Evolutionary conservation across 2,797 vertebrate genomes (phyloP).

Genomic region (Sebastes nivosus): DNA sequence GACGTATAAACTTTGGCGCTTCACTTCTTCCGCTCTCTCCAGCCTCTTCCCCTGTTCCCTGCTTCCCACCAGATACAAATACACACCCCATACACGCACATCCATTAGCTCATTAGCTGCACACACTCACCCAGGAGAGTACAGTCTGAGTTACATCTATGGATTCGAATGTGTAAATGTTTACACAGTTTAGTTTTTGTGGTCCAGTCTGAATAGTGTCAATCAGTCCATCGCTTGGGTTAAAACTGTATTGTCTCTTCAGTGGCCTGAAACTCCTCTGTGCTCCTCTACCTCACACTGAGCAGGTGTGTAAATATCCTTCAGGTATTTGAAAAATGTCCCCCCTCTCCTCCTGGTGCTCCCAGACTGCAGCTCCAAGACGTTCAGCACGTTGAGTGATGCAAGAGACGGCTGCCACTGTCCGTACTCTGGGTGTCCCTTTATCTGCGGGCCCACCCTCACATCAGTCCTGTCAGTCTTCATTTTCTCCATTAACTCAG

Average conservation of each 20-base stretch:
- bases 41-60: too few relatives aligned
- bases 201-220: constrained; percentile 18
- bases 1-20: too few relatives aligned
- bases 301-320: constrained; percentile 76
- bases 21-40: too few relatives aligned
- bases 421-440: constrained; percentile 46
- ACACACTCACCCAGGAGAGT: background rate
- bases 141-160: background rate
- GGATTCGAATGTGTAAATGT: constrained; percentile 37
- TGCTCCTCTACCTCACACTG: constrained; percentile 41
- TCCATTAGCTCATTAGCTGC: too few relatives aligned
- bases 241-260: constrained; percentile 16
- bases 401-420: constrained; percentile 34
- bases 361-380: constrained; percentile 9
- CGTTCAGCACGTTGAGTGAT: constrained; percentile 54
- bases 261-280: background rate
- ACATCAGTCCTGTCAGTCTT: constrained; percentile 58
- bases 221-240: constrained; percentile 20
- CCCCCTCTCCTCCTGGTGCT: background rate
- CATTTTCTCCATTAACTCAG: constrained; percentile 40
- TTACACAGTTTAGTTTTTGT: constrained; percentile 16
- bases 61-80: too few relatives aligned
- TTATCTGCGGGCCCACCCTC: constrained; percentile 42
- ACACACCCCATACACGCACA: too few relatives aligned
- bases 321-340: constrained; percentile 67